A percentile compares a stretch with the other conserved stretches of the same genome.
These are phyloP conservation scores for Hylaeus volcanicus DNA, from an alignment of 1,140 invertebrate genomes.

Conservation along the genomic window DNA sequence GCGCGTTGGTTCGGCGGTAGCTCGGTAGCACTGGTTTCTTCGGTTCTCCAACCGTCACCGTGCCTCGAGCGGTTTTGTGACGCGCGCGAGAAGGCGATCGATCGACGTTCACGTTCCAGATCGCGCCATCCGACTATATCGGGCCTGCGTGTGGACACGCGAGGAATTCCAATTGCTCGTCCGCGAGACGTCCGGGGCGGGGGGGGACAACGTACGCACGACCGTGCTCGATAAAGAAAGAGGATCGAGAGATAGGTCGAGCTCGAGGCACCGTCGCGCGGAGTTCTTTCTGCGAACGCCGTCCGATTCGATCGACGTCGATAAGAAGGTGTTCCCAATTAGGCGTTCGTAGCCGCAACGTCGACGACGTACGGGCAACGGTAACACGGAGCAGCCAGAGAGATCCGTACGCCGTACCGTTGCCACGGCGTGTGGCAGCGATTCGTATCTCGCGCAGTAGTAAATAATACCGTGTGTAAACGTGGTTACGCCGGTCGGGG, in stretches of 20 bases:
- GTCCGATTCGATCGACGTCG: slow-evolving; percentile 17
- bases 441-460: slow-evolving; percentile 63
- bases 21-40: not conserved
- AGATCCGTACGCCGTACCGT: slow-evolving; percentile 59
- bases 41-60: not conserved
- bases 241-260: not conserved
- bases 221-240: slow-evolving; percentile 18
- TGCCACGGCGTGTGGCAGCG: slow-evolving; percentile 58
- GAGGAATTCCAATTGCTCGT: slow-evolving; percentile 50
- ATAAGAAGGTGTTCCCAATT: not conserved
- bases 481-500: slow-evolving; percentile 67
- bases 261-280: not conserved
- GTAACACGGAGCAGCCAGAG: not conserved
- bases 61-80: slow-evolving; percentile 26
- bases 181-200: slow-evolving; percentile 30
- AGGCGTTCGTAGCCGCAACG: not conserved
- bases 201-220: slow-evolving; percentile 19
- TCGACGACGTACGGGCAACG: not conserved
- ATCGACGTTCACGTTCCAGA: slow-evolving; percentile 55
- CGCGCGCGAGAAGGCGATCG: slow-evolving; percentile 49
- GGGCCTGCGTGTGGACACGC: slow-evolving; percentile 51
- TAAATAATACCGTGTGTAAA: slow-evolving; percentile 71
- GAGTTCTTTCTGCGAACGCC: not conserved
- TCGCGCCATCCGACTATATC: slow-evolving; percentile 51
- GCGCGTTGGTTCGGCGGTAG: not conserved